Conservation (phyloP, 2,797 vertebrate genomes). For the Gymnothorax javanicus region DNA sequence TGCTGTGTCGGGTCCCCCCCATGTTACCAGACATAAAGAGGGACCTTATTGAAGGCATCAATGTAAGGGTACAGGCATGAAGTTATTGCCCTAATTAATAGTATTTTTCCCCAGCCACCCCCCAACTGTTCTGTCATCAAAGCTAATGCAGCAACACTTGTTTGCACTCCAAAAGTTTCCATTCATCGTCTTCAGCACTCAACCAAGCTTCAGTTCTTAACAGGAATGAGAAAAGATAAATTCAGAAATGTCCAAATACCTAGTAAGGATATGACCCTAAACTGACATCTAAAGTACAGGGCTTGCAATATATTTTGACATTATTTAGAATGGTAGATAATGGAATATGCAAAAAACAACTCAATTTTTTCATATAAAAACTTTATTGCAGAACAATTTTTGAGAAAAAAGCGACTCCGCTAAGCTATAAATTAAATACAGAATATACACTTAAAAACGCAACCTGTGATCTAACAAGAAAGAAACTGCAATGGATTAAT, state of each 20-base stretch:
- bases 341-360: slow-evolving; percentile 27
- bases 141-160: slow-evolving; percentile 26
- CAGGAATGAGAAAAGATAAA: neutral
- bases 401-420: slow-evolving; percentile 53
- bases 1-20: slow-evolving; percentile 64
- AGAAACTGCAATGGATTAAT: slow-evolving; percentile 31
- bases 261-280: slow-evolving; percentile 21
- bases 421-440: slow-evolving; percentile 64
- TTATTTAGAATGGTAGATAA: neutral
- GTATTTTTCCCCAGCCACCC: slow-evolving; percentile 63
- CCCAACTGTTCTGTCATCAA: slow-evolving; percentile 60
- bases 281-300: slow-evolving; percentile 7
- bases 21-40: slow-evolving; percentile 51
- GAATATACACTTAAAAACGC: slow-evolving; percentile 41
- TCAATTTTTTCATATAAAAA: slow-evolving; percentile 45
- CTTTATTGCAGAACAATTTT: slow-evolving; percentile 64
- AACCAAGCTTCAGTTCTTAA: neutral
- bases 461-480: slow-evolving; percentile 28
- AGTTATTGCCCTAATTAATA: slow-evolving; percentile 87
- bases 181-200: slow-evolving; percentile 30
- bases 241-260: neutral
- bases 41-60: slow-evolving; percentile 58
- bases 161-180: slow-evolving; percentile 30
- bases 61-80: slow-evolving; percentile 73
- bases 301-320: slow-evolving; percentile 18